Percentiles rank a stretch among this genome's conserved stretches.
Evolutionary conservation across 1,140 invertebrate species (phyloP).

Genomic region (Colletes latitarsis): DNA sequence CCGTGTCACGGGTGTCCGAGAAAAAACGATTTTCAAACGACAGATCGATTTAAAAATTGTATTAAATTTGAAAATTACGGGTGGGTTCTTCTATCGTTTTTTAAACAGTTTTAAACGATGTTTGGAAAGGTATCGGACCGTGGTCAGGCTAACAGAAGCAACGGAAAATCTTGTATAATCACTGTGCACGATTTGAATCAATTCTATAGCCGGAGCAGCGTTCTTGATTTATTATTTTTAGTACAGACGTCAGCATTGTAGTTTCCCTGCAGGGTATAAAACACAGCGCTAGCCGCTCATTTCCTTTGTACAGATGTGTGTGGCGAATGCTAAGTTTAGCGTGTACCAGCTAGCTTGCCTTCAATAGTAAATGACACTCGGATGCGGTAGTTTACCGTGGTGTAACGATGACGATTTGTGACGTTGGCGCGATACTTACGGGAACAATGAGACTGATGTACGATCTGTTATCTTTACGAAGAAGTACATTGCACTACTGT

Average conservation of each 20-base stretch:
- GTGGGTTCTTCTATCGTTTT: too few species aligned
- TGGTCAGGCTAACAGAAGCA: too few species aligned
- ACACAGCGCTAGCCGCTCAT: constrained; percentile 50
- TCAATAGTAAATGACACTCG: constrained; percentile 69
- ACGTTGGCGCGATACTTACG: constrained; percentile 58
- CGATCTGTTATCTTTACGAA: constrained; percentile 54
- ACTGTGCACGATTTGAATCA: neutral
- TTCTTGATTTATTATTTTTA: constrained; percentile 61
- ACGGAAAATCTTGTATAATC: neutral
- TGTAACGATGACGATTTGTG: constrained; percentile 66
- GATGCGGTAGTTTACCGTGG: constrained; percentile 64
- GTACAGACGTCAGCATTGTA: constrained; percentile 56
- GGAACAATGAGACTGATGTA: constrained; percentile 56
- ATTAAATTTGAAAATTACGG: too few species aligned
- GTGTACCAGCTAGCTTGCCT: constrained; percentile 57
- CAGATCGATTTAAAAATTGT: too few species aligned
- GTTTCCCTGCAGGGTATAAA: constrained; percentile 48
- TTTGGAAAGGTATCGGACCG: too few species aligned
- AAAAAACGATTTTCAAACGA: neutral
- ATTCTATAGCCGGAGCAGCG: constrained; percentile 12
- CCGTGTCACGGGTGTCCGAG: too few species aligned
- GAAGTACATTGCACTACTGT: constrained; percentile 9
- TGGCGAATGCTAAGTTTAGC: constrained; percentile 65
- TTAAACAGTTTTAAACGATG: too few species aligned
- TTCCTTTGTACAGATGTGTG: constrained; percentile 55